Evolutionary conservation across 1,140 invertebrate genomes (phyloP), one percentile per base, ranked within the genome.

Genomic region (Chironomus striatipennis): DNA sequence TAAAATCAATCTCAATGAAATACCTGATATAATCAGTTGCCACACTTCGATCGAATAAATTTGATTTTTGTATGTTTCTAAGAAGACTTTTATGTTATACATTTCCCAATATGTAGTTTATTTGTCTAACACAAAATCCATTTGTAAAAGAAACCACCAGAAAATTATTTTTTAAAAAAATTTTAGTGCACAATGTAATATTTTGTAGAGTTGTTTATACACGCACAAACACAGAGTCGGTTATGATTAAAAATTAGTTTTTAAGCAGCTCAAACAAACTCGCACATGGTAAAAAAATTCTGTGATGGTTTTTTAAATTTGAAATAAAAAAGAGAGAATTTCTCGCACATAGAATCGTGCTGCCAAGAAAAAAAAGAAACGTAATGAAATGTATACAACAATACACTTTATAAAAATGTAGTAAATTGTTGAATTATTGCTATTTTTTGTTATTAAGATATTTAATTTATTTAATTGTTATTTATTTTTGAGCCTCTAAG

Each of bases 301-400:
- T 73, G 34, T 73, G 43, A 43, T 73, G 43, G 34, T 73, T 70
- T 70, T 8, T 18, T 17, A 67, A 47, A 47, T 12, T 10, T 47
- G 15, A 15, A 57, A 57, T 5, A 15, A 57, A n/a, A 15, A 15
- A 15, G n/a, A n/a, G 47, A 57, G 47, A 57, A 57, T 12, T 34
- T 34, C 47, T 57, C 47, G 47, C 47, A 57, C 47, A 57, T 12
- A n/a, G n/a, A 57, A 57, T 21, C 70, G 9, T 42, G 70, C 17
- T 74, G 17, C n/a, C 34, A 21, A 74, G 42, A 43, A 42, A 73
- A 73, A 73, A 73, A 73, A 20, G 18, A 73, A 73, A 73, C 72
- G n/a, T 12, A 73, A 24, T 73, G 9, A 34, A 34, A 34, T 34
- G 24, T 34, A 34, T 34, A 34, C 24, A 34, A 34, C 24, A 34